Base-by-base conservation (phyloP, 2,113 vertebrate genomes). In the Glaucomys volans region DNA sequence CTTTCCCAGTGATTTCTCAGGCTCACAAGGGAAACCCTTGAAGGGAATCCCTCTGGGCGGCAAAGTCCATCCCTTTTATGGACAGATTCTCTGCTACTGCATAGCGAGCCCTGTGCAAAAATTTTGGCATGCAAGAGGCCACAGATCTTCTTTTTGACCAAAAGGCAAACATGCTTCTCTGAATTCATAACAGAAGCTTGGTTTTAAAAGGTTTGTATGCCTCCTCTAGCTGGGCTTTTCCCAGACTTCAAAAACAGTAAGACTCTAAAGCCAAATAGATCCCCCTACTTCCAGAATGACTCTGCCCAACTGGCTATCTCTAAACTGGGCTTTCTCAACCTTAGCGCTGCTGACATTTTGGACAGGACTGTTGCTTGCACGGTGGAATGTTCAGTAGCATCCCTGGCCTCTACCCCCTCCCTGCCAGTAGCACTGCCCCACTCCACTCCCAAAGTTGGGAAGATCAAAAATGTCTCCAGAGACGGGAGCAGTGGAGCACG, bases 21-120 rank as follows among this genome's bases (percentile, higher is more conserved):
- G 87, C 96, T 97, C 92, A 75, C 84, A 44, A 97, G 98, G 98
- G 97, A 97, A 98, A 96, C 87, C 97, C 97, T 96, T 93, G 95
- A 84, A 96, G 98, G 98, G 98, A 95, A 97, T 97, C 97, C 98
- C 98, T 97, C 87, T 71, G 95, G 90, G 90, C 76, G 88, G 95
- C 50, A 18, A 77, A 95, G 95, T 91, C 87, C 94, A 95, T 90
- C 95, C 97, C 98, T 98, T 98, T 97, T 98, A 98, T 97, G 98
- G 98, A 97, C 80, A 97, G 97, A 96, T 95, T 97, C 90, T 93
- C 72, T 11, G 94, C 90, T 42, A 93, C 95, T 4, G 37, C 96
- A 77, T n/a, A 96, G 93, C 95, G 82, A 95, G 62, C 89, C 79
- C 87, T 81, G 95, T 87, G 75, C 50, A 18, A 13, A 89, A 52